Evolutionary conservation across 2,888 invertebrate genomes (phyloP).

Genomic region (Scotopteryx bipunctaria): DNA sequence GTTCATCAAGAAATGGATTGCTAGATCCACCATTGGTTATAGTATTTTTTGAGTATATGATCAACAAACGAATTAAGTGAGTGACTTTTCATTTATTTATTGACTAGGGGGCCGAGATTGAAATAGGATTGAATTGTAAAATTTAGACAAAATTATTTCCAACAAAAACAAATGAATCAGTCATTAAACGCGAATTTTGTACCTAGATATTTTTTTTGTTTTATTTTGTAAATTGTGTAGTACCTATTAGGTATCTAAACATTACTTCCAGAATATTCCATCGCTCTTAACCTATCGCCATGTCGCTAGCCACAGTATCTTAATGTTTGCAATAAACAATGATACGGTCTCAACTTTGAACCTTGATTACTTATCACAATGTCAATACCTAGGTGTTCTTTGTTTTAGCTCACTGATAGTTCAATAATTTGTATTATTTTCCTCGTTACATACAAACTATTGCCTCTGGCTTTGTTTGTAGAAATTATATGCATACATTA

Average conservation of each 20-base stretch:
- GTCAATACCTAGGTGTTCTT: conserved; percentile 38
- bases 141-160: no score
- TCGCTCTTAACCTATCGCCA: conserved; percentile 9
- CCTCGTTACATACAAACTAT: not conserved
- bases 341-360: conserved; percentile 46
- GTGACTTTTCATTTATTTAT: no score
- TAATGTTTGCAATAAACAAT: conserved; percentile 36
- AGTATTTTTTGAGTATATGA: no score
- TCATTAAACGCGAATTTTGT: no score
- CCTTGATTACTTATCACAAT: conserved; percentile 48
- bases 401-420: conserved; percentile 1
- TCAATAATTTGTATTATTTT: not conserved
- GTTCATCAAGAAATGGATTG: no score
- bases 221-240: not conserved
- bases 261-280: conserved; percentile 13
- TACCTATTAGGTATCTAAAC: not conserved
- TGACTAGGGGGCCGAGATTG: no score
- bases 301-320: conserved; percentile 20
- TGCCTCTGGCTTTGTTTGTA: not conserved
- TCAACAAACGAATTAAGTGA: no score
- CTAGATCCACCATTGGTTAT: no score
- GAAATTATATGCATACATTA: no score
- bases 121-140: no score
- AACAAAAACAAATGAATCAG: no score
- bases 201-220: no score